Conservation (phyloP, 2,888 invertebrate genomes). For the Agrilus cyanescens region DNA sequence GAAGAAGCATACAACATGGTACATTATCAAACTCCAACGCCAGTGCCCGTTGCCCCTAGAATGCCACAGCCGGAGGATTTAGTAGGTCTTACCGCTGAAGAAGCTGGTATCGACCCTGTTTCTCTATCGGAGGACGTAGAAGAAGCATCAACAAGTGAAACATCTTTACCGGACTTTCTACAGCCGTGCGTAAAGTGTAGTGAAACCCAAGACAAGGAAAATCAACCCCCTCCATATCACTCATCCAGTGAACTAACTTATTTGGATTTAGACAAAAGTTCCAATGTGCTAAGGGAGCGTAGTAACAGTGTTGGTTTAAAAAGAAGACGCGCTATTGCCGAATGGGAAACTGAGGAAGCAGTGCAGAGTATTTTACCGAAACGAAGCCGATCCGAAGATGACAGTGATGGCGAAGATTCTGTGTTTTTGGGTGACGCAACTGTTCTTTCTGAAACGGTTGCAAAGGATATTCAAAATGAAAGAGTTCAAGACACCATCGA, state of each 20-base stretch:
- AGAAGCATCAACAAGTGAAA: constrained; percentile 22
- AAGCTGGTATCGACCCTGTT: constrained; percentile 30
- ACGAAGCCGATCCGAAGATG: constrained; percentile 30
- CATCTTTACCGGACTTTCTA: constrained; percentile 13
- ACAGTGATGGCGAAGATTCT: constrained; percentile 26
- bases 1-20: constrained; percentile 48
- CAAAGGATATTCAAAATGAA: constrained; percentile 20
- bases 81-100: constrained; percentile 36
- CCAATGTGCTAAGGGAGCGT: constrained; percentile 29
- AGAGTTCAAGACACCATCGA: constrained; percentile 3
- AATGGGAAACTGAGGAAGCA: constrained; percentile 44
- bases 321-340: constrained; percentile 37
- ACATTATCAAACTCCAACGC: constrained; percentile 28
- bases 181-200: constrained; percentile 28
- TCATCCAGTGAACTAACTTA: constrained; percentile 33
- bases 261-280: constrained; percentile 37
- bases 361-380: constrained; percentile 42
- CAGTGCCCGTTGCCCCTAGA: constrained; percentile 19
- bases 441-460: constrained; percentile 31
- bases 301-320: constrained; percentile 28
- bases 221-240: constrained; percentile 30
- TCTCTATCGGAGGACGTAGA: constrained; percentile 23
- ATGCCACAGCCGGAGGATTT: constrained; percentile 27
- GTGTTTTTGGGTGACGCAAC: constrained; percentile 37
- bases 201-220: constrained; percentile 35